A percentile compares a stretch with the other conserved stretches of the same genome.
These are phyloP conservation scores for Oceanodroma tethys DNA, from an alignment of 2,113 vertebrate genomes.

Conservation along the genomic window DNA sequence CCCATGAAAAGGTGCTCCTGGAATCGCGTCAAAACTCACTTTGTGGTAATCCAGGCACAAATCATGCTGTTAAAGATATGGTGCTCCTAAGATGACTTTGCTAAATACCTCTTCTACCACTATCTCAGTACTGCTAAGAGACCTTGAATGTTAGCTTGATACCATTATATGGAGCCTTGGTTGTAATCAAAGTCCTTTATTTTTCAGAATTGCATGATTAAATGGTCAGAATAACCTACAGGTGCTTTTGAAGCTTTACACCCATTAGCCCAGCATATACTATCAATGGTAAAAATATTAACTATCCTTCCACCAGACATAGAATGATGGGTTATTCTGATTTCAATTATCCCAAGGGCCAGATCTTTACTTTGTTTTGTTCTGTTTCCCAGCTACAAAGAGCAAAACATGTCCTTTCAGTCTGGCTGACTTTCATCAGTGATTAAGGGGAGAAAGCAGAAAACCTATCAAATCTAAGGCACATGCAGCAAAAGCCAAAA, in stretches of 20 bases:
- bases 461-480: neutral
- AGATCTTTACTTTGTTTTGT: slow-evolving; percentile 50
- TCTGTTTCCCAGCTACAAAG: slow-evolving; percentile 49
- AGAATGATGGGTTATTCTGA: slow-evolving; percentile 8
- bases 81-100: neutral
- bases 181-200: neutral
- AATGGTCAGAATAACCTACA: neutral
- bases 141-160: neutral
- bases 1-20: neutral
- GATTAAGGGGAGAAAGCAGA: neutral
- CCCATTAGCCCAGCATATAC: neutral
- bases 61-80: neutral
- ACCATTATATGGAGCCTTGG: neutral
- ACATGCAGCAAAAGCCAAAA: neutral
- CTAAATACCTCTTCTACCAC: neutral
- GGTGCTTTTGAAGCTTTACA: neutral
- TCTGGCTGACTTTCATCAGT: slow-evolving; percentile 45
- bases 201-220: neutral
- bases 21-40: neutral
- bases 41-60: neutral
- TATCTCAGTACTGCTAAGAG: neutral
- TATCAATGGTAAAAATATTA: slow-evolving; percentile 20
- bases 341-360: slow-evolving; percentile 25
- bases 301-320: neutral
- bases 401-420: slow-evolving; percentile 38